A percentile compares a stretch with the other conserved stretches of the same genome.
phyloP scores from a whole-genome alignment of 2,113 vertebrate genomes.

The Bucco capensis region DNA sequence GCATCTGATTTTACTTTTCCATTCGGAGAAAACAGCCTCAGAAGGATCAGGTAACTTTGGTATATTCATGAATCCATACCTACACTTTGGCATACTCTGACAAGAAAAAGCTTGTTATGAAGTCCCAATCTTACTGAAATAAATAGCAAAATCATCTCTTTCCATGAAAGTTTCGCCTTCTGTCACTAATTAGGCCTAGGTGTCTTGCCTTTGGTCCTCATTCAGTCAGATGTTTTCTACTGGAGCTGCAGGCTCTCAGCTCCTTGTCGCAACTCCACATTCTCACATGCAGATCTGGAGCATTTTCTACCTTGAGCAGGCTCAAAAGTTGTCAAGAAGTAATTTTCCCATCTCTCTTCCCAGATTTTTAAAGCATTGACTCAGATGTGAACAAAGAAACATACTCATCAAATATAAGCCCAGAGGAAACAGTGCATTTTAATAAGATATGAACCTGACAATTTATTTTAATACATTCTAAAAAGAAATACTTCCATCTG shows the following conservation, averaged over 20 bases:
- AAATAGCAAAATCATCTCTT: neutral
- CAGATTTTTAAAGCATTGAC: neutral
- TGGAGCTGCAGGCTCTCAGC: neutral
- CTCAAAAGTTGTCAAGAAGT: neutral
- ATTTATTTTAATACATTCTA: neutral
- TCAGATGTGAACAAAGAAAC: neutral
- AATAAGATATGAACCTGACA: neutral
- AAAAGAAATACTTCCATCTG: neutral
- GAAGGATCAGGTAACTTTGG: neutral
- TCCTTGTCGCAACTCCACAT: neutral
- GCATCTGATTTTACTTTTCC: neutral
- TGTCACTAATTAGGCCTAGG: neutral
- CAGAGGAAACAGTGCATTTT: neutral
- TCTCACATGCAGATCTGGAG: neutral
- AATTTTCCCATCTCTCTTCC: neutral
- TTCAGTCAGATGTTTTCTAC: neutral
- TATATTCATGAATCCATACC: neutral
- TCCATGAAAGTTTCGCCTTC: neutral
- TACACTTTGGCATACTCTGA: neutral
- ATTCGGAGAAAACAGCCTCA: neutral
- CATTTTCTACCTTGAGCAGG: neutral
- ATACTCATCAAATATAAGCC: neutral
- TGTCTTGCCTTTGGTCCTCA: neutral
- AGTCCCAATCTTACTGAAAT: neutral
- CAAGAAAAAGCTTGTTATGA: neutral